These are phyloP conservation scores for Drosophila orena DNA, from an alignment of 1,140 invertebrate species.

Conservation along the genomic window DNA sequence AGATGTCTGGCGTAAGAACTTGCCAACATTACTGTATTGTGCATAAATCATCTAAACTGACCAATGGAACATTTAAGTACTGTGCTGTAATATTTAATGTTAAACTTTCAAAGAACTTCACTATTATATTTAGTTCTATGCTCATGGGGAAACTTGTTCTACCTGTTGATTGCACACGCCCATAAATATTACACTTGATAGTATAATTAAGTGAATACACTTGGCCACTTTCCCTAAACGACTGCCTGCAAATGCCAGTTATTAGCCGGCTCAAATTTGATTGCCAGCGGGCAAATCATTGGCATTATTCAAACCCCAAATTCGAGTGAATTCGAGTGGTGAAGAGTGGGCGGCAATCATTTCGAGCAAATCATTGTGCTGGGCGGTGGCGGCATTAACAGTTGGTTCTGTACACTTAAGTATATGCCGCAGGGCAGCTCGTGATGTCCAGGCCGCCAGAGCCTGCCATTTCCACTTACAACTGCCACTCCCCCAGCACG, in stretches of 20 bases:
- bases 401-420: conserved; percentile 58
- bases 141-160: too few relatives aligned
- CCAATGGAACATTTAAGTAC: too few relatives aligned
- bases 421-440: conserved; percentile 46
- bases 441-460: conserved; percentile 35
- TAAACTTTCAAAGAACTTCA: neutral
- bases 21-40: too few relatives aligned
- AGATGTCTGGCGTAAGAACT: neutral
- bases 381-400: conserved; percentile 66
- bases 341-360: conserved; percentile 24
- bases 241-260: conserved; percentile 58
- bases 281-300: conserved; percentile 57
- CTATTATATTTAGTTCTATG: neutral
- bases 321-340: neutral
- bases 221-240: conserved; percentile 3
- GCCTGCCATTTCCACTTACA: neutral
- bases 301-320: conserved; percentile 49
- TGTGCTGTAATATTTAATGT: too few relatives aligned
- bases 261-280: conserved; percentile 55
- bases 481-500: too few relatives aligned
- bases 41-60: too few relatives aligned
- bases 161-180: neutral
- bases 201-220: neutral
- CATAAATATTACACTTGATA: neutral
- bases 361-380: conserved; percentile 60